Evolutionary conservation across 1,140 invertebrate species (phyloP).

Genomic region (Phymastichus coffea): DNA sequence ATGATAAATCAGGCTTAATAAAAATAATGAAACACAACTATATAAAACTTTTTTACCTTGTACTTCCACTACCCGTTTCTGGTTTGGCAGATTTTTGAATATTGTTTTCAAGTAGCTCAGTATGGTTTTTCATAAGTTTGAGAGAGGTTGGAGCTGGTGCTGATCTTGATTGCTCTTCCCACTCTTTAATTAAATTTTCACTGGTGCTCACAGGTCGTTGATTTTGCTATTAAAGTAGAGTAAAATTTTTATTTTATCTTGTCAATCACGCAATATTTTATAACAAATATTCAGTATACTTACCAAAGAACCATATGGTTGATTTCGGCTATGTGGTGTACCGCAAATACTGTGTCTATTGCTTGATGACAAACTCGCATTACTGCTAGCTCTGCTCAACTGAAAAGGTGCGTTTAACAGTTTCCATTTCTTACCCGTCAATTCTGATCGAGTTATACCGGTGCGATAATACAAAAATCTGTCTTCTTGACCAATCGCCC

Average conservation of each 20-base stretch:
- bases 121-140: conserved; percentile 50
- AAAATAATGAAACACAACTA: neutral
- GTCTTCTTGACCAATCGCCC: conserved; percentile 70
- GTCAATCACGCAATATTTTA: conserved; percentile 3
- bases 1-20: neutral
- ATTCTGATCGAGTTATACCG: conserved; percentile 73
- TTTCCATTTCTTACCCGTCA: conserved; percentile 86
- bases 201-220: conserved; percentile 58
- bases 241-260: conserved; percentile 25
- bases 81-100: conserved; percentile 44
- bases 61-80: conserved; percentile 45
- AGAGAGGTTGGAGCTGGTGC: conserved; percentile 59
- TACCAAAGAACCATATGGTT: conserved; percentile 56
- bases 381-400: conserved; percentile 75
- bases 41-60: too few relatives aligned
- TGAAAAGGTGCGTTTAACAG: conserved; percentile 74
- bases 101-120: conserved; percentile 33
- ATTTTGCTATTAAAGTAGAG: conserved; percentile 42
- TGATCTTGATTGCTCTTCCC: conserved; percentile 64
- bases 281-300: conserved; percentile 19
- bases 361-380: conserved; percentile 61
- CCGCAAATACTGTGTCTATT: conserved; percentile 59
- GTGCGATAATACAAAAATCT: conserved; percentile 76
- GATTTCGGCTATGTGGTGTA: conserved; percentile 51
- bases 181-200: conserved; percentile 53